Base-by-base conservation (phyloP, 2,113 vertebrate species). In the Butorides virescens region DNA sequence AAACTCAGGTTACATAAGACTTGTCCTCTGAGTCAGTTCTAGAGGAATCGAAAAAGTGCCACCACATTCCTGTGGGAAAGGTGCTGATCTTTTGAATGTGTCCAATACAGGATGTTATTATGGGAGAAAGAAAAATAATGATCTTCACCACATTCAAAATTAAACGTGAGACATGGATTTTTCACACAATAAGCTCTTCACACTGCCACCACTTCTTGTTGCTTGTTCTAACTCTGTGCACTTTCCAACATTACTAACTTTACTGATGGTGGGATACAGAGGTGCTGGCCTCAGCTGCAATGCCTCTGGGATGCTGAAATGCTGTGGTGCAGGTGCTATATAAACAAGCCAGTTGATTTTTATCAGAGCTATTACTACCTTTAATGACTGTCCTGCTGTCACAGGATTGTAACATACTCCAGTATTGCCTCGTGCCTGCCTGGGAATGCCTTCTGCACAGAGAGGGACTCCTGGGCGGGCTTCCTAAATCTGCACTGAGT, bases 281-380 rank as follows among this genome's bases (percentile, higher is more conserved):
- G 42, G 23, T 61, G 32, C 53, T 67, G 15, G 39, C 44, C 63
- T 84, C 53, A 34, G 21, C 36, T 52, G 32, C 68, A 65, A 7
- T 34, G 34, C 8, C 30, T 77, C 50, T 58, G 65, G 65, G 42
- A 27, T 65, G 47, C 37, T 65, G 74, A 53, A 66, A 50, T 90
- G 42, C 63, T 3, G 1, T 3, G 8, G 36, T 18, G 7, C 20
- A 68, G 14, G 11, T 37, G 26, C 20, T 56, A 0, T 10, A 30
- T 62, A 76, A 86, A 55, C 42, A 61, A 77, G 11, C 13, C 46
- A 10, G 13, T 7, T 71, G 49, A 23, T 80, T 37, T 73, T 15
- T n/a, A 12, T 29, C 29, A 29, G 26, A 74, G 30, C 30, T 82
- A 3, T 73, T 52, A 14, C 59, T 56, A 9, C 27, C 36, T 37